Base-by-base conservation (phyloP, 2,113 vertebrate species). In the Bos javanicus region DNA sequence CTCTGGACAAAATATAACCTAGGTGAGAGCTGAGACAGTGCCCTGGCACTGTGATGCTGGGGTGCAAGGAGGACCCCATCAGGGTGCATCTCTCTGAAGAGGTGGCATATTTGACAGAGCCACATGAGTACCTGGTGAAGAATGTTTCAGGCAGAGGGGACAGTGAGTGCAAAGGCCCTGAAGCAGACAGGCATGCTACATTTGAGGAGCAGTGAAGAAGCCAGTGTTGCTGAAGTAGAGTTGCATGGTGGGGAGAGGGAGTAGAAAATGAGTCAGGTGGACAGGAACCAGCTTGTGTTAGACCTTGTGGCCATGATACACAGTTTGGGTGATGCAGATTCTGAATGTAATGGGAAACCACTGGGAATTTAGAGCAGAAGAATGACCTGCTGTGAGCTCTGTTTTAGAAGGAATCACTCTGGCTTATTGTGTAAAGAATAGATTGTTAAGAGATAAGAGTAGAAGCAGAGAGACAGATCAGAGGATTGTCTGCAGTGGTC, bases 11-110 rank as follows among this genome's bases (percentile, higher is more conserved):
- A 48, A 28, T 33, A 67, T 86, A 86, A 57, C 30, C 13, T 26
- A 21, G 13, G 54, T 43, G 17, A 64, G 33, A 36, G 5, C 21
- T 39, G 54, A 64, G 91, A 48, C 11, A 13, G 30, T 8, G 56
- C 3, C 0, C 12, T 43, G 11, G 19, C n/a, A 30, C 19, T 12
- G 16, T 7, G 6, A 11, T 39, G 19, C 54, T 43, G n/a, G 43
- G 21, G 12, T 12, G 7, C n/a, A 21, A n/a, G 39, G 28, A 3
- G 23, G 17, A 50, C 28, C 46, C 26, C 6, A 21, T 36, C 17
- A 39, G 74, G 67, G 50, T 15, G 12, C 3, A 19, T 36, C 30
- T 60, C 12, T 62, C 15, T 71, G 39, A 62, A 30, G 33, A 85
- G 7, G 60, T 52, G 28, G n/a, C 5, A 2, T 52, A 39, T 67